Base-by-base conservation (phyloP, 1,140 invertebrate genomes). In the Diabrotica virgifera region DNA sequence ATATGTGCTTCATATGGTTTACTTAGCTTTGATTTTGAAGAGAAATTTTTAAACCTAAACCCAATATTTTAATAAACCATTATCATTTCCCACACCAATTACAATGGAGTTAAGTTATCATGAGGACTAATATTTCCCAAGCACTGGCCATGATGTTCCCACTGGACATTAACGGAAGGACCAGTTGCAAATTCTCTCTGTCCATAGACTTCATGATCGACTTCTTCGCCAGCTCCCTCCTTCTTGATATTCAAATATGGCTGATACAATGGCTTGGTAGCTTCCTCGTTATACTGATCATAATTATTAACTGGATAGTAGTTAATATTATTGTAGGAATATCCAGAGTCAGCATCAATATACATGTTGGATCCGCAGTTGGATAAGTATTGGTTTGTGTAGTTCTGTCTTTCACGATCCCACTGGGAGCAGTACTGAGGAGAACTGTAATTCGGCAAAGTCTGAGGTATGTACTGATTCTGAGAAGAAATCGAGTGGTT, bases 61-160 rank as follows among this genome's bases (percentile, higher is more conserved):
- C 24, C 24, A 24, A 24, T 4, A 24, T 24, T 24, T 24, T 24
- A 24, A 24, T 24, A 2, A 24, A 24, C 24, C 24, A 24, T 2
- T 24, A 24, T 24, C 24, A 24, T 24, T 24, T 24, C 4, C 24
- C 24, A 24, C 24, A 24, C 24, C 24, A 24, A 52, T 52, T 52
- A 61, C 6, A 61, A 51, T 36, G 35, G 59, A 2, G 24, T 61
- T 7, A 61, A 36, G 35, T 9, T 61, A 52, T 61, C 59, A n/a
- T 40, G 14, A 35, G 12, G 14, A 5, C 6, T 52, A 14, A 52
- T 24, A 11, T 11, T 61, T 10, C 59, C 59, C 5, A 61, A 37
- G 8, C n/a, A 14, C 12, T 2, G 57, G 10, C 14, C 9, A 13
- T 24, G 13, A 2, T 24, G 24, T 6, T 59, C 7, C 12, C 36